A percentile compares a stretch with the other conserved stretches of the same genome.
These are phyloP conservation scores for Saturnia japonica DNA, from an alignment of 2,888 invertebrate genomes.

Conservation along the genomic window DNA sequence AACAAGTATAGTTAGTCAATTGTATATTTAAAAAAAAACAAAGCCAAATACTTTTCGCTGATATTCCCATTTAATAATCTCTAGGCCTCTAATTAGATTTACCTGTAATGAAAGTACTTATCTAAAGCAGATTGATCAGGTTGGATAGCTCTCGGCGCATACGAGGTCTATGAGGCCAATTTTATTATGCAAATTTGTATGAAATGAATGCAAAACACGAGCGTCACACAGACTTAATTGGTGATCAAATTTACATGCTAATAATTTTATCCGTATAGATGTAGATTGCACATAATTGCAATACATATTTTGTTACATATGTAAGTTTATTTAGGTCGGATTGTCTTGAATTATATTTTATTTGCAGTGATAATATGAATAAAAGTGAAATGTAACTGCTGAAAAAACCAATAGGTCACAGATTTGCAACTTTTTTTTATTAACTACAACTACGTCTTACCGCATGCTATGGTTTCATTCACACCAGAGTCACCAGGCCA, in stretches of 20 bases:
- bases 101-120: neutral
- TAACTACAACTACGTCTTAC: too few species aligned
- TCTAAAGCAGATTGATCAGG: slow-evolving; percentile 9
- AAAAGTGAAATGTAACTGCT: neutral
- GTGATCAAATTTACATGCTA: slow-evolving; percentile 71
- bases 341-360: neutral
- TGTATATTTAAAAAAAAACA: too few species aligned
- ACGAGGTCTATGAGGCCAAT: slow-evolving; percentile 46
- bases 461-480: neutral
- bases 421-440: too few species aligned
- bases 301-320: slow-evolving; percentile 35
- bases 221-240: slow-evolving; percentile 56
- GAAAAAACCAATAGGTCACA: too few species aligned
- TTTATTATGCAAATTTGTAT: slow-evolving; percentile 63
- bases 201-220: slow-evolving; percentile 40
- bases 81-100: neutral
- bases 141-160: slow-evolving; percentile 16
- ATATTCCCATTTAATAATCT: neutral
- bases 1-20: too few species aligned
- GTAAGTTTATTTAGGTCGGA: neutral
- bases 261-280: slow-evolving; percentile 51
- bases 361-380: neutral
- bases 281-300: slow-evolving; percentile 50
- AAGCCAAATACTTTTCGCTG: neutral
- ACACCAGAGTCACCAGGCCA: too few species aligned